phyloP scores from a whole-genome alignment of 2,113 vertebrate species.

The Sturnira hondurensis region DNA sequence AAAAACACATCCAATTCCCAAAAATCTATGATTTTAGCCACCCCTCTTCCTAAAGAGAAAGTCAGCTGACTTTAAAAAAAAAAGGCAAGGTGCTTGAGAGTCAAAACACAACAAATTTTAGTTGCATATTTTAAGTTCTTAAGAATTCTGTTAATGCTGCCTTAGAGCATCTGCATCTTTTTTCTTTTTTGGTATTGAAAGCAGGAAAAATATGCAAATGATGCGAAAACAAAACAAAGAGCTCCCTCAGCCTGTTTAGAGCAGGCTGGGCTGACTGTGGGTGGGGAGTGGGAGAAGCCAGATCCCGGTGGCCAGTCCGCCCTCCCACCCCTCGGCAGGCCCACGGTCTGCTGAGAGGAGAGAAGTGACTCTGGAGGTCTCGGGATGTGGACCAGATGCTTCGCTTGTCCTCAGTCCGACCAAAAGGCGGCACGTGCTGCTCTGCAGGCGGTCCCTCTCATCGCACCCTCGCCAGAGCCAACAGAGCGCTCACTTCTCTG shows the following conservation, averaged over 20 bases:
- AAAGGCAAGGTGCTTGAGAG: conserved; percentile 61
- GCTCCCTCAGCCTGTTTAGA: background rate
- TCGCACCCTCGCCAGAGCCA: background rate
- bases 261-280: background rate
- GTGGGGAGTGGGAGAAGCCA: rapidly evolving
- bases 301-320: rapidly evolving
- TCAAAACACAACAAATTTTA: conserved; percentile 47
- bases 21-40: background rate
- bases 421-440: background rate
- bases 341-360: background rate
- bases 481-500: background rate
- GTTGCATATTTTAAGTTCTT: conserved; percentile 73
- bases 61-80: conserved; percentile 9
- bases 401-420: background rate
- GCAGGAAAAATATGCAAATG: conserved; percentile 32
- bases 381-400: background rate
- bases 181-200: conserved; percentile 72
- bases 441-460: background rate
- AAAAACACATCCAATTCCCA: background rate
- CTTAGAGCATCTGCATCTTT: conserved; percentile 64
- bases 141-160: conserved; percentile 54
- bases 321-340: background rate
- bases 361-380: background rate
- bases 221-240: background rate
- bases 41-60: conserved; percentile 52